Conservation (phyloP, 2,888 invertebrate species). For the Adineta ricciae region DNA sequence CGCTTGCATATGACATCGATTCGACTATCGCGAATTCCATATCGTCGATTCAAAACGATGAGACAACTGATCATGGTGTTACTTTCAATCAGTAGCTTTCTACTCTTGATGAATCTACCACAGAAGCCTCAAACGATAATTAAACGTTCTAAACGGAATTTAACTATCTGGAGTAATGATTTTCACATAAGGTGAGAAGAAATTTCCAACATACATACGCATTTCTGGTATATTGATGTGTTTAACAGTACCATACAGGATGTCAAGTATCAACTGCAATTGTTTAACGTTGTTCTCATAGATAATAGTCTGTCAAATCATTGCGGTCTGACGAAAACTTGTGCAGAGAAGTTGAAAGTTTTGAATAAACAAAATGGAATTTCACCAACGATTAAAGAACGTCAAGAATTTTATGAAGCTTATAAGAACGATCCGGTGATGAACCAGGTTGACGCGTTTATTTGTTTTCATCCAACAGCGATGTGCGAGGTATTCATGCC, state of each 20-base stretch:
- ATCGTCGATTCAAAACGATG: no score
- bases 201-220: no score
- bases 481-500: conserved; percentile 30
- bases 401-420: not conserved
- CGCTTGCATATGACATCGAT: no score
- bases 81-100: no score
- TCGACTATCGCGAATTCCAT: no score
- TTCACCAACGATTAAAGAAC: not conserved
- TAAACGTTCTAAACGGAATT: no score
- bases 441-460: conserved; percentile 7
- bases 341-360: not conserved
- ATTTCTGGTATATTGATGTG: no score
- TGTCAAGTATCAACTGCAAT: not conserved
- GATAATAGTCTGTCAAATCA: not conserved
- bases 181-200: no score
- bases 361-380: not conserved
- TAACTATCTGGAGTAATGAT: no score
- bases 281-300: not conserved
- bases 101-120: no score
- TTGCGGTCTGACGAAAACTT: not conserved
- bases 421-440: conserved; percentile 22
- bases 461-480: conserved; percentile 23
- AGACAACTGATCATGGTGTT: no score
- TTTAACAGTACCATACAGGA: not conserved
- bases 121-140: no score